Percentiles rank a stretch among this genome's conserved stretches.
Evolutionary conservation across 2,797 vertebrate genomes (phyloP).

Genomic region (Phataginus tetradactyla): DNA sequence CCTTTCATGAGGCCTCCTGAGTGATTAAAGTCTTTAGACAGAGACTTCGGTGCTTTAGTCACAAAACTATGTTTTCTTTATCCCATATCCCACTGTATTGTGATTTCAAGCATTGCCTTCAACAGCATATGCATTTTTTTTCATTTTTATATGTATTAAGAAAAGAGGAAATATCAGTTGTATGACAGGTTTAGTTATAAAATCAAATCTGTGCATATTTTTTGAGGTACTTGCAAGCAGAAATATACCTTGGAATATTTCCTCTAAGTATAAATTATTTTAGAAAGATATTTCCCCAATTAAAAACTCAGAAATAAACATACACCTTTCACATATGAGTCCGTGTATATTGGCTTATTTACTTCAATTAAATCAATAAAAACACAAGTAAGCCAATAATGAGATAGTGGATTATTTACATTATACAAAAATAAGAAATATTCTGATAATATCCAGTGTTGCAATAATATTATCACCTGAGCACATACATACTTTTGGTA

Average conservation of each 20-base stretch:
- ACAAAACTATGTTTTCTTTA: neutral
- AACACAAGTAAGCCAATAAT: neutral
- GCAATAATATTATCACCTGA: neutral
- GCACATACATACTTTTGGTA: neutral
- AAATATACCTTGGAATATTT: neutral
- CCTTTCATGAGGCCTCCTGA: neutral
- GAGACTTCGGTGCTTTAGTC: neutral
- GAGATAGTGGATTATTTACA: neutral
- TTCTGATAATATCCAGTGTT: neutral
- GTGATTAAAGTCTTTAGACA: neutral
- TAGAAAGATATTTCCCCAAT: neutral
- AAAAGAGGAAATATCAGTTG: neutral
- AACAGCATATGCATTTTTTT: neutral
- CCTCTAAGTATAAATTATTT: neutral
- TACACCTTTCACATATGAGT: neutral
- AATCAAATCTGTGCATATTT: neutral
- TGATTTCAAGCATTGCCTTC: neutral
- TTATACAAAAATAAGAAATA: constrained; percentile 10
- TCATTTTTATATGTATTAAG: neutral
- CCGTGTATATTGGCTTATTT: neutral
- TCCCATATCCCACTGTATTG: neutral
- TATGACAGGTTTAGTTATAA: neutral
- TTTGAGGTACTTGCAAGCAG: neutral
- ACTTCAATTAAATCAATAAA: neutral
- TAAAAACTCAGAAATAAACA: neutral